Percentiles rank a stretch among this genome's conserved stretches.
Evolutionary conservation across 92 coral and sea anemone genomes (phyloP).

Genomic region (Hydrozoanthus gracilis): DNA sequence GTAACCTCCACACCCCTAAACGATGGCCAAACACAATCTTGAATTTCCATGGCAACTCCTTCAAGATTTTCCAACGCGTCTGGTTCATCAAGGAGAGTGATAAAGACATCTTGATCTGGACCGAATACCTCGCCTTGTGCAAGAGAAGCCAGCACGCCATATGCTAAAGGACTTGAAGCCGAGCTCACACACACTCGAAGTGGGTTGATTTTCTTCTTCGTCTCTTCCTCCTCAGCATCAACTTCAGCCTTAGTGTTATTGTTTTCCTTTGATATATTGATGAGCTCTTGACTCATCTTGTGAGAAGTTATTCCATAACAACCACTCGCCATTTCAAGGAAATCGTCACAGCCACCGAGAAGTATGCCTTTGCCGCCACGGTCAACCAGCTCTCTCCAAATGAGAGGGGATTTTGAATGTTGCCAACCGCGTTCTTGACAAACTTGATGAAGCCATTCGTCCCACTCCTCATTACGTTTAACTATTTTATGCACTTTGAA

Average conservation of each 20-base stretch:
- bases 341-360: conserved; percentile 93
- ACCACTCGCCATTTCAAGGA: conserved; percentile 91
- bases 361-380: conserved; percentile 92
- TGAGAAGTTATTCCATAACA: conserved; percentile 87
- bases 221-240: conserved; percentile 82
- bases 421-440: conserved; percentile 88
- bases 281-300: conserved; percentile 86
- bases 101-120: conserved; percentile 75
- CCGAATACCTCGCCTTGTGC: conserved; percentile 92
- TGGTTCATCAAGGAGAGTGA: conserved; percentile 77
- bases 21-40: conserved; percentile 93
- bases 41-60: conserved; percentile 87
- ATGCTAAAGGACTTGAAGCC: conserved; percentile 81
- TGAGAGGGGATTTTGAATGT: conserved; percentile 80
- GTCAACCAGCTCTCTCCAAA: conserved; percentile 98
- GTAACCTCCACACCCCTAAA: conserved; percentile 77
- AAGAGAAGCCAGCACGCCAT: conserved; percentile 75
- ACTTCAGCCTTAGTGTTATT: conserved; percentile 78
- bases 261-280: conserved; percentile 85
- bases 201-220: conserved; percentile 72
- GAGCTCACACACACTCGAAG: conserved; percentile 81
- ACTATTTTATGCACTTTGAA: conserved; percentile 93
- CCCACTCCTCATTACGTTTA: conserved; percentile 91
- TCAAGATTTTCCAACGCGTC: conserved; percentile 70
- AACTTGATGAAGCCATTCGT: conserved; percentile 70